Evolutionary conservation across 2,797 vertebrate genomes (phyloP), one percentile per base, ranked within the genome.

Genomic region (Syngnathus acus): DNA sequence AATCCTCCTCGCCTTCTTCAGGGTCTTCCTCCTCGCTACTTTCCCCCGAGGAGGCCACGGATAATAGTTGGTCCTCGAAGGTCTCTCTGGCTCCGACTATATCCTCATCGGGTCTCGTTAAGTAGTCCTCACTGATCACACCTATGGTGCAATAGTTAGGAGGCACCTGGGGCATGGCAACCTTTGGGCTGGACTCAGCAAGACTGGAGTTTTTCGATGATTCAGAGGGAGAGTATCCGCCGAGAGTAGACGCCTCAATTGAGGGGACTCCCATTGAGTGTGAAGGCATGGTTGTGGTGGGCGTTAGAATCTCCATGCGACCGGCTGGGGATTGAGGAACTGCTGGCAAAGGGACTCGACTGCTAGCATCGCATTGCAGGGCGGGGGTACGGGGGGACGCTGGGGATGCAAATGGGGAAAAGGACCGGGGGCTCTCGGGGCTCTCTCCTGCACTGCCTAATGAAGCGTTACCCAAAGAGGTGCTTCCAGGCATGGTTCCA

Each of bases 371-470:
- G 64, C 79, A 77, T 65, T 80, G 78, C 42, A 85, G 67, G 38
- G 79, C 63, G 39, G 83, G 64, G 23, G 79, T 65, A 38, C 82
- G 63, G 17, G 77, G 88, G 1, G 89, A 91, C 10, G 80, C 88
- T 4, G 88, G 86, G 3, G 89, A 91, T 2, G 84, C 82, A 26
- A 78, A 89, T 0, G 84, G 84, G 0, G 90, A 91, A 38, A 89
- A 90, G 16, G 90, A 92, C 1, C 84, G 67, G 9, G 89, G 87
- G 77, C 90, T 91, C 64, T 90, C 88, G 0, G 88, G 87, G 69
- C 91, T 92, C 66, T 91, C 90, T 0, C 89, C 92, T 0, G 89
- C 73, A 1, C 92, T 92, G 32, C 90, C 90, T 21, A 91, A 75
- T 1, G 86, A 89, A 50, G 81, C 50, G 8, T 86, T 85, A 45